A percentile compares a stretch with the other conserved stretches of the same genome.
phyloP scores from a whole-genome alignment of 2,113 vertebrate species.

The Nicator chloris region DNA sequence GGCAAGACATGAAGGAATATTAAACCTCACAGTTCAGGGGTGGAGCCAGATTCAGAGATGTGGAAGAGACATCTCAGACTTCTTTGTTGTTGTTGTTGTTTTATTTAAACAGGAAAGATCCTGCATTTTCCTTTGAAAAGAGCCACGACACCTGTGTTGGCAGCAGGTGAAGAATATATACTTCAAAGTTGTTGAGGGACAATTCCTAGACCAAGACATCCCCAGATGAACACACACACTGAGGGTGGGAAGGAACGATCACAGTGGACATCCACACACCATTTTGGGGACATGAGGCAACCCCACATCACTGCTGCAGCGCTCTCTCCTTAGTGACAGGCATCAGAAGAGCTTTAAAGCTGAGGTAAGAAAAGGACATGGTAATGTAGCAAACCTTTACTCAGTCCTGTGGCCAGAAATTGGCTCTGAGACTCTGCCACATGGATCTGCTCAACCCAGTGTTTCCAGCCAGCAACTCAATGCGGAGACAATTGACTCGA shows the following conservation, averaged over 20 bases:
- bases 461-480: not conserved
- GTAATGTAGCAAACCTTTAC: not conserved
- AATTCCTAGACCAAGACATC: not conserved
- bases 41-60: not conserved
- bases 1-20: not conserved
- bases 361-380: not conserved
- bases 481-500: not conserved
- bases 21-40: not conserved
- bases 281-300: not conserved
- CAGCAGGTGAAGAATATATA: not conserved
- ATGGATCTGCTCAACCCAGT: not conserved
- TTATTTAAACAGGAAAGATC: not conserved
- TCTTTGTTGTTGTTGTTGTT: not conserved
- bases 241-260: not conserved
- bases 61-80: not conserved
- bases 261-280: not conserved
- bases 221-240: fast-evolving
- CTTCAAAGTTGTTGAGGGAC: not conserved
- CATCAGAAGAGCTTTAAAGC: not conserved
- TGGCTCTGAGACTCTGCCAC: not conserved
- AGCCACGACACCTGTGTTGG: not conserved
- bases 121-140: not conserved
- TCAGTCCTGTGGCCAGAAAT: not conserved
- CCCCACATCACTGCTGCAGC: not conserved
- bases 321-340: not conserved